These are phyloP conservation scores for Dendrocopos noguchii DNA, from an alignment of 2,113 vertebrate genomes.

Conservation along the genomic window DNA sequence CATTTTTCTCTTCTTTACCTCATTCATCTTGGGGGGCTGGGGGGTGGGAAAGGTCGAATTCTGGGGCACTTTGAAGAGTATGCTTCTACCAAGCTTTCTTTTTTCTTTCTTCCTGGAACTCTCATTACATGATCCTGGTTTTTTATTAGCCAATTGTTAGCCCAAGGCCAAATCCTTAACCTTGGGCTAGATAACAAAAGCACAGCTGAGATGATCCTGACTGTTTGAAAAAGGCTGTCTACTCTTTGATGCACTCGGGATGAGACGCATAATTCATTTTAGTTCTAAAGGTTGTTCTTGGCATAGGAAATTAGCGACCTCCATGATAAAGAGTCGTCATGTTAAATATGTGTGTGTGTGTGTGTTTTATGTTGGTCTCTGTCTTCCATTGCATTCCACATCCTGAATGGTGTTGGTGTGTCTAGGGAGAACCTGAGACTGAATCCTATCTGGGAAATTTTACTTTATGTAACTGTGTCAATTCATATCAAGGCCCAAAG, in stretches of 20 bases:
- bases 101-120: constrained; percentile 51
- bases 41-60: not conserved
- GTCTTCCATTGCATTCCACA: not conserved
- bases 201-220: constrained; percentile 64
- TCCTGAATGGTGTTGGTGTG: constrained; percentile 11
- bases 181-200: constrained; percentile 65
- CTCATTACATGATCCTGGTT: constrained; percentile 38
- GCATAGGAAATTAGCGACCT: constrained; percentile 50
- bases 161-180: constrained; percentile 62
- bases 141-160: constrained; percentile 62
- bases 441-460: not conserved
- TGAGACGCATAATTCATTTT: constrained; percentile 36
- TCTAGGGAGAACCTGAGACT: not conserved
- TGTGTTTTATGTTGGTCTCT: not conserved
- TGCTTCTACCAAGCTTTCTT: constrained; percentile 21
- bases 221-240: constrained; percentile 55
- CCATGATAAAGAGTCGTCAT: not conserved
- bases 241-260: constrained; percentile 51
- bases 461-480: not conserved
- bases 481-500: not conserved
- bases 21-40: not conserved
- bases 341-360: not conserved
- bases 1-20: not conserved
- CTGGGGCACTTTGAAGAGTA: constrained; percentile 42
- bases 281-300: constrained; percentile 33